Conservation (phyloP, 2,888 invertebrate genomes). For the Rotaria macrura region DNA sequence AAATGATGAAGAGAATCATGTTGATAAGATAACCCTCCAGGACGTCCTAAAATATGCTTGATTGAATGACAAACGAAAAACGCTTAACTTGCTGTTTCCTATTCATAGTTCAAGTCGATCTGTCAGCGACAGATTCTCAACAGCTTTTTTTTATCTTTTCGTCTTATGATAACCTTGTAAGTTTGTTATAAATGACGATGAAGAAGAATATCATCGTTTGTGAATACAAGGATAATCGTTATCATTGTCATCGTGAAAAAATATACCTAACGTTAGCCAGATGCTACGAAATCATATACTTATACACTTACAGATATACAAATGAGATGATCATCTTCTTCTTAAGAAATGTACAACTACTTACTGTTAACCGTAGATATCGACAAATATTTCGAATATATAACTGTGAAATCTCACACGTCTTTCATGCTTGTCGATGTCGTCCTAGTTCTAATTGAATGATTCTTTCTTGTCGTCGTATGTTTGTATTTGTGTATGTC, state of each 20-base stretch:
- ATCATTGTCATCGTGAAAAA: background rate
- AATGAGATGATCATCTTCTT: background rate
- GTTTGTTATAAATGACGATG: background rate
- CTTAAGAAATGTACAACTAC: background rate
- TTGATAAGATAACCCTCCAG: background rate
- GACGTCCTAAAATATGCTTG: background rate
- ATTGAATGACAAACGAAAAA: background rate
- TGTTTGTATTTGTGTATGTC: background rate
- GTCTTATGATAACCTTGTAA: background rate
- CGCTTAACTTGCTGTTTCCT: background rate
- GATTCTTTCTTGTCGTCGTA: background rate
- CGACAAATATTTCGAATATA: background rate
- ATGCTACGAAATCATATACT: background rate
- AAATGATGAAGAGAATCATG: background rate
- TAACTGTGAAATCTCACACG: background rate
- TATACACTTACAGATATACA: background rate
- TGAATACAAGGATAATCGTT: conserved; percentile 10
- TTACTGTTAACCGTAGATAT: background rate
- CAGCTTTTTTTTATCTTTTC: background rate
- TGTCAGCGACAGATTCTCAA: background rate
- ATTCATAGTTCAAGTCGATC: background rate
- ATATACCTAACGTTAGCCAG: background rate
- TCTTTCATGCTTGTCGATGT: background rate
- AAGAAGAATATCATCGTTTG: background rate
- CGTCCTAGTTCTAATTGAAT: background rate